phyloP scores from a whole-genome alignment of 2,113 vertebrate species.

The Tapirus terrestris region DNA sequence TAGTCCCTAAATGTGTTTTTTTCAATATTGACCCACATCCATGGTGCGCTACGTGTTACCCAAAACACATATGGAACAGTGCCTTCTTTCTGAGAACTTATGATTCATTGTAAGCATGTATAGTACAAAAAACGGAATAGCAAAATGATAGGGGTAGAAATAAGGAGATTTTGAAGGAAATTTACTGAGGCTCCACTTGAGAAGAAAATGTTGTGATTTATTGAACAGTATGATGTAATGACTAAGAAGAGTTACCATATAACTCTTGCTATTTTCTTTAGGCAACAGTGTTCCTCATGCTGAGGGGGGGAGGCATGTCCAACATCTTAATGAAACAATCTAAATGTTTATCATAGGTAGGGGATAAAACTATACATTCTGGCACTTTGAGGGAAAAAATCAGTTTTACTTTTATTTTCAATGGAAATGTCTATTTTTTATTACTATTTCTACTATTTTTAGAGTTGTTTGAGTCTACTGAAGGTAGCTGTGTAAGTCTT shows the following conservation, averaged over 20 bases:
- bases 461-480: background rate
- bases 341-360: background rate
- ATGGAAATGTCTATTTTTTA: background rate
- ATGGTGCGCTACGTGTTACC: background rate
- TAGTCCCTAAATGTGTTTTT: background rate
- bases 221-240: background rate
- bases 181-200: background rate
- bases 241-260: background rate
- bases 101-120: background rate
- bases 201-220: slow-evolving; percentile 6
- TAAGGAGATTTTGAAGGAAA: background rate
- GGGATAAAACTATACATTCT: background rate
- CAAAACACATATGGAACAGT: background rate
- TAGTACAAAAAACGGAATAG: background rate
- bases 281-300: background rate
- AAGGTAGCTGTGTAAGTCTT: background rate
- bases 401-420: background rate
- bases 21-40: background rate
- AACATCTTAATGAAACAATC: background rate
- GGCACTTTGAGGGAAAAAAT: background rate
- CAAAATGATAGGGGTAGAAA: background rate
- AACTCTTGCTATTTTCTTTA: background rate
- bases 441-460: background rate
- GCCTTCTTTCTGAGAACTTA: background rate
- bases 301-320: background rate